Evolutionary conservation across 2,113 vertebrate species (phyloP).

Genomic region (Alligator mississippiensis): DNA sequence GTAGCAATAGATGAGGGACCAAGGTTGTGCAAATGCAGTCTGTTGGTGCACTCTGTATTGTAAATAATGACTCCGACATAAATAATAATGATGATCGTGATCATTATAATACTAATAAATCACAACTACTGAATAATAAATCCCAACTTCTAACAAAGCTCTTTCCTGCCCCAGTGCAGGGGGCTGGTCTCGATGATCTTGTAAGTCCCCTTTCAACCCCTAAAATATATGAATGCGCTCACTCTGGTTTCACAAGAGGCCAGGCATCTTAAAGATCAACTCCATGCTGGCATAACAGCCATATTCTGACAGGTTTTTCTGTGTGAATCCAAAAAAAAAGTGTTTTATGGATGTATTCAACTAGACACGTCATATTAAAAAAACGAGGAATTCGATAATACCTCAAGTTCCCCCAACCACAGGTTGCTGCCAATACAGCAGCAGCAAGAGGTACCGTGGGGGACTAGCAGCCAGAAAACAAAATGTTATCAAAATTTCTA

Average conservation of each 20-base stretch:
- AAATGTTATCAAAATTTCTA: conserved; percentile 40
- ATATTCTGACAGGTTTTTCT: neutral
- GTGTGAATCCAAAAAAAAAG: neutral
- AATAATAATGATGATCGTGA: too few species aligned
- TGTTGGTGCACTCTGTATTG: too few species aligned
- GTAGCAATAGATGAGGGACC: too few species aligned
- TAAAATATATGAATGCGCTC: too few species aligned
- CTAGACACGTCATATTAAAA: neutral
- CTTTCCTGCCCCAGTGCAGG: too few species aligned
- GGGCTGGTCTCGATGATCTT: too few species aligned
- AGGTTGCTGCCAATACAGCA: neutral
- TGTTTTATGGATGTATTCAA: neutral
- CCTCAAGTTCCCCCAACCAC: neutral
- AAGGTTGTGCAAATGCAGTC: too few species aligned
- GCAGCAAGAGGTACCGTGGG: neutral
- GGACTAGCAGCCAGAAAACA: neutral
- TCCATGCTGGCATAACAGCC: neutral
- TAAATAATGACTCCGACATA: too few species aligned
- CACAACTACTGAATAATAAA: fast-evolving
- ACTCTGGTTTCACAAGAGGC: fast-evolving
- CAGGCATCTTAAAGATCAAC: neutral
- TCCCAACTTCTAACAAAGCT: too few species aligned
- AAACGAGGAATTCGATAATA: neutral
- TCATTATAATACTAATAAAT: neutral
- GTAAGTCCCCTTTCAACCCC: too few species aligned